Evolutionary conservation across 2,113 vertebrate genomes (phyloP), one percentile per base, ranked within the genome.

Genomic region (Psittacula cyanocephala): DNA sequence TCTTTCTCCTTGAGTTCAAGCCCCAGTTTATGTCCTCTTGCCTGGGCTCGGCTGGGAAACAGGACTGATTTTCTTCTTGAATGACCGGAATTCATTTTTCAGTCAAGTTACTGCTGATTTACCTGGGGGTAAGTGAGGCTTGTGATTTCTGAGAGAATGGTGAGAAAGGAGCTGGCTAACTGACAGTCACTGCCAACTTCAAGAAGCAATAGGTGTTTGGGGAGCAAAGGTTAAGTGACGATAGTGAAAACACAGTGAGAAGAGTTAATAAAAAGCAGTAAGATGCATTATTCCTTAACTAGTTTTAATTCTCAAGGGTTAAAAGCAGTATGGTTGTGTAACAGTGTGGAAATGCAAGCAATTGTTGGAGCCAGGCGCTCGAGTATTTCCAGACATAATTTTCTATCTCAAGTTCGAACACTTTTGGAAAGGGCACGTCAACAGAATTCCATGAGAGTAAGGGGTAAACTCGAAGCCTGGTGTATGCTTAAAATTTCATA

Each of bases 301-400:
- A 59, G 71, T 76, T 89, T 96, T 88, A 93, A 88, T 96, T 95
- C 89, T 89, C 70, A 41, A 53, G 75, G 74, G 57, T 89, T 92
- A 81, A 86, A 93, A 89, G 55, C 86, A 72, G 13, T 29, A 29
- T 43, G 49, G 24, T 13, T 57, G 74, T 86, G 86, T 86, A 77
- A 90, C 16, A 19, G 43, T 53, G 88, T 87, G 94, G 83, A 92
- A 95, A 95, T 43, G 39, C 53, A 83, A 96, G 88, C 77, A 89
- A 49, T 27, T 86, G 82, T 71, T 1, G 0, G 39, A 95, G 60
- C 67, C 53, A 39, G 3, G 28, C 2, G 35, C 67, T 93, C 53
- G 44, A 62, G 41, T 44, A 46, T 47, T 86, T 81, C 53, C 59
- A 86, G 81, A 35, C 10, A 22, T 63, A 27, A 55, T 63, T 77